Evolutionary conservation across 2,888 invertebrate species (phyloP), one percentile per base, ranked within the genome.

Genomic region (Gymnoscelis rufifasciata): DNA sequence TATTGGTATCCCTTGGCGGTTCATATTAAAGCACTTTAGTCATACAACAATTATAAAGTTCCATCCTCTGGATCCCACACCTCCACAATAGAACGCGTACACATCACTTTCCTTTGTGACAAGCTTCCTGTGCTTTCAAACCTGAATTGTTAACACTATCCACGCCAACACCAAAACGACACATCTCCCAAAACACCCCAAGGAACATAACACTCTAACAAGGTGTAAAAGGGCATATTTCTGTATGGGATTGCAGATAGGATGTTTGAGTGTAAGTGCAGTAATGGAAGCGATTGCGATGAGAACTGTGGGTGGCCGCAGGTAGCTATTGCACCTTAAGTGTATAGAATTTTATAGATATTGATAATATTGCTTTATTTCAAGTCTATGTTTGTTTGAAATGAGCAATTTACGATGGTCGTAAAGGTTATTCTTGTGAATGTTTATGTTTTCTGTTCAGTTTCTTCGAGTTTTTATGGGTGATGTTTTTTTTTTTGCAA

Each of bases 111-210:
- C 57, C 69, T 62, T 78, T 70, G 74, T 73, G 68, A 73, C 72
- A 66, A 69, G 77, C 78, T 78, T 79, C 79, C 78, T 78, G 77
- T 67, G 75, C 76, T 78, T 79, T 75, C 72, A 78, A 69, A 71
- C 69, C 74, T 68, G 66, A 66, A 68, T 63, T 66, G 66, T 70
- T 68, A 74, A 70, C 71, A 66, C 64, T 55, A 49, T 45, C 38
- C 35, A 30, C 30, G 5, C 0, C 1, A 2, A 13, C 1, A 13
- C 2, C 31, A 7, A 56, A 51, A n/a, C 28, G 1, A n/a, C 38
- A 0, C 44, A 66, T 56, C 37, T 28, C 23, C 15, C 48, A 41
- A 2, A 4, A 1, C 1, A 1, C 30, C 4, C 0, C 27, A 39
- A 13, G 3, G 1, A 0, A 63, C 57, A 33, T n/a, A 33, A 0